Conservation (phyloP, 1,140 invertebrate species). For the Magallana ariakensis region DNA sequence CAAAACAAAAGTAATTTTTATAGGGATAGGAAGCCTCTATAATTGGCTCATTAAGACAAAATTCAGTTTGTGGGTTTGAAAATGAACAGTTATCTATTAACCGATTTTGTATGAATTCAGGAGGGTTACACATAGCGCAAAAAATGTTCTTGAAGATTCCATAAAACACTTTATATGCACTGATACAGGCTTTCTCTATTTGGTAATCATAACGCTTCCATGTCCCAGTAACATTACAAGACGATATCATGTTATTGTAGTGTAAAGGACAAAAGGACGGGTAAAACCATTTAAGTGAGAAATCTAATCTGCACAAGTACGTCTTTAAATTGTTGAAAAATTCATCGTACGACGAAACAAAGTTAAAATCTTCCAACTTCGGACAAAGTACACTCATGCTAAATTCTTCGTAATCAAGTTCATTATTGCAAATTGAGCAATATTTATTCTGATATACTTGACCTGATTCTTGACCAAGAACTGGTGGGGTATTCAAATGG, state of each 20-base stretch:
- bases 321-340: background rate
- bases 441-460: background rate
- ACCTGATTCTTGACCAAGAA: background rate
- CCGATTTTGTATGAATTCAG: background rate
- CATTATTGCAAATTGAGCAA: background rate
- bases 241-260: background rate
- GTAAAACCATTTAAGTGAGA: background rate
- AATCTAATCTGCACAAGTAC: background rate
- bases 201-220: background rate
- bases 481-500: background rate
- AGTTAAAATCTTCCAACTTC: background rate
- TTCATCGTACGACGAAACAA: background rate
- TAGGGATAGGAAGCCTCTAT: background rate
- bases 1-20: slow-evolving; percentile 3
- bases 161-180: background rate
- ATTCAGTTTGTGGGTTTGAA: background rate
- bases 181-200: background rate
- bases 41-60: background rate
- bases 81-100: background rate
- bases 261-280: background rate
- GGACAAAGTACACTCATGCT: background rate
- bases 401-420: background rate
- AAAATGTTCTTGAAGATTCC: slow-evolving; percentile 7
- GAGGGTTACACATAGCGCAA: background rate
- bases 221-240: background rate